Evolutionary conservation across 1,140 invertebrate genomes (phyloP).

Genomic region (Drosophila micromelanica): DNA sequence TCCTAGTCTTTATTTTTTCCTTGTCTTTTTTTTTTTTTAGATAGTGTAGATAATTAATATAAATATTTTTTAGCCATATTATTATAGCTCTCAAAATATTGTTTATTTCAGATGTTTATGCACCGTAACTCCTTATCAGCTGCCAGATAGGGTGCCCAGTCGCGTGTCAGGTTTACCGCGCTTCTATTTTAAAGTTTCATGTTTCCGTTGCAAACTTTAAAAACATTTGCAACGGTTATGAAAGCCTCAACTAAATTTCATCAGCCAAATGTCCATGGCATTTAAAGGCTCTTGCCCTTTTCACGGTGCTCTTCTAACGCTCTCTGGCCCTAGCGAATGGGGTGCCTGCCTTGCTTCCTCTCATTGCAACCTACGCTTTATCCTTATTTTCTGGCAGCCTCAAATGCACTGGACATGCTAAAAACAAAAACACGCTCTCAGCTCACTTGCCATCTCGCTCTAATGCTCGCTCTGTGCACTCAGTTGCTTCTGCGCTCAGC

Average conservation of each 20-base stretch:
- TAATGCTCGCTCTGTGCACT: not conserved
- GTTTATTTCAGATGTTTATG: constrained; percentile 7
- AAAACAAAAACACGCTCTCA: not conserved
- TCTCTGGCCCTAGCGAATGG: not conserved
- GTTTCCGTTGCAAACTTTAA: constrained; percentile 39
- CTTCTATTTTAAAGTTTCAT: constrained; percentile 54
- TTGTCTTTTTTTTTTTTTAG: too few relatives aligned
- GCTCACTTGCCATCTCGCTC: not conserved
- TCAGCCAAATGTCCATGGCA: constrained; percentile 44
- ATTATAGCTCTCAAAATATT: not conserved
- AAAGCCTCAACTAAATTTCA: constrained; percentile 49
- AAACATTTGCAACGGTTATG: constrained; percentile 48
- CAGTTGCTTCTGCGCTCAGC: constrained; percentile 1
- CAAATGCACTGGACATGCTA: not conserved
- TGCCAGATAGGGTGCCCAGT: too few relatives aligned
- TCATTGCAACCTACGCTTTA: not conserved
- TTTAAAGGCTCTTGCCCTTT: constrained; percentile 41
- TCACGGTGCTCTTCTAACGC: constrained; percentile 4
- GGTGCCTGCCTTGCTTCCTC: not conserved
- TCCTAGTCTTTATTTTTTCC: too few relatives aligned
- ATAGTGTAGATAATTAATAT: too few relatives aligned
- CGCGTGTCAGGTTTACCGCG: constrained; percentile 1
- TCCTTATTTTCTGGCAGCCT: not conserved
- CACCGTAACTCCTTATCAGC: not conserved
- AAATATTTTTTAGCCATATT: too few relatives aligned